phyloP scores from a whole-genome alignment of 2,113 vertebrate species.

The Turdus rufiventris region DNA sequence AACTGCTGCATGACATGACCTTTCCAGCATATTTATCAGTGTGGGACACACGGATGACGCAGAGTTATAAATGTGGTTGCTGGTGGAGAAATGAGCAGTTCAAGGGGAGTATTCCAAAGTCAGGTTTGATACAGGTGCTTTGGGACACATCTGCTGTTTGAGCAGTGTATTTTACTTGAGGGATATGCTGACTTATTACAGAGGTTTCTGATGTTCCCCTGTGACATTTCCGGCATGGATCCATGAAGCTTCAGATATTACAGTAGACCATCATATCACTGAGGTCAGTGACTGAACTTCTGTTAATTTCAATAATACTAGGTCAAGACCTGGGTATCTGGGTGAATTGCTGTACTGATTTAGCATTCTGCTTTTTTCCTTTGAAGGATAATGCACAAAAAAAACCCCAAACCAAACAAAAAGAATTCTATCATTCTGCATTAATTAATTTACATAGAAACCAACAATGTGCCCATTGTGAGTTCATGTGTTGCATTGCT shows the following conservation, averaged over 20 bases:
- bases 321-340: not conserved
- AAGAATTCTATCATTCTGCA: not conserved
- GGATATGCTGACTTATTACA: not conserved
- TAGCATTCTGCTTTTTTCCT: not conserved
- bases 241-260: not conserved
- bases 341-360: not conserved
- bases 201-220: not conserved
- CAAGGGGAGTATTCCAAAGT: not conserved
- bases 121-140: not conserved
- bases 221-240: not conserved
- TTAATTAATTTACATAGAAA: not conserved
- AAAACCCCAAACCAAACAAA: too few relatives aligned
- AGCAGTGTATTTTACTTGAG: not conserved
- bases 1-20: not conserved
- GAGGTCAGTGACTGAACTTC: not conserved
- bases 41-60: not conserved
- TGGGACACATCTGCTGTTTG: not conserved
- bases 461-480: not conserved
- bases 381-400: not conserved
- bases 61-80: not conserved
- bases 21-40: slow-evolving; percentile 25
- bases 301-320: not conserved
- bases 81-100: not conserved
- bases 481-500: not conserved
- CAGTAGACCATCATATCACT: fast-evolving